Conservation (phyloP, 2,113 vertebrate species). For the mouse (Mus musculus) region GRCm39 chr12:56786001-56786500, state of each 20-base stretch:
- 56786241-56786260: neutral
- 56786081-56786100: neutral
- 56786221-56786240: neutral
- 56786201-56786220: neutral
- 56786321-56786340: neutral
- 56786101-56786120: neutral
- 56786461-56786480: slow-evolving; percentile 53
- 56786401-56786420: slow-evolving; percentile 32
- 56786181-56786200: slow-evolving; percentile 17
- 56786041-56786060: slow-evolving; percentile 17
- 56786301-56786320: slow-evolving; percentile 5
- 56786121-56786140: slow-evolving; percentile 36
- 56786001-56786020: slow-evolving; percentile 40
- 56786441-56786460: slow-evolving; percentile 49
- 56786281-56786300: slow-evolving; percentile 4
- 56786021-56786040: slow-evolving; percentile 2
- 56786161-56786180: neutral
- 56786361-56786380: slow-evolving; percentile 51
- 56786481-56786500: slow-evolving; percentile 62
- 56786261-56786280: neutral
- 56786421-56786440: slow-evolving; percentile 31
- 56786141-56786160: neutral
- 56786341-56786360: slow-evolving; percentile 52
- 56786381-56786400: slow-evolving; percentile 6
- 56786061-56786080: slow-evolving; percentile 19